A percentile compares a stretch with the other conserved stretches of the same genome.
Conservation (phyloP, 2,113 vertebrate species). For the Conger conger region DNA sequence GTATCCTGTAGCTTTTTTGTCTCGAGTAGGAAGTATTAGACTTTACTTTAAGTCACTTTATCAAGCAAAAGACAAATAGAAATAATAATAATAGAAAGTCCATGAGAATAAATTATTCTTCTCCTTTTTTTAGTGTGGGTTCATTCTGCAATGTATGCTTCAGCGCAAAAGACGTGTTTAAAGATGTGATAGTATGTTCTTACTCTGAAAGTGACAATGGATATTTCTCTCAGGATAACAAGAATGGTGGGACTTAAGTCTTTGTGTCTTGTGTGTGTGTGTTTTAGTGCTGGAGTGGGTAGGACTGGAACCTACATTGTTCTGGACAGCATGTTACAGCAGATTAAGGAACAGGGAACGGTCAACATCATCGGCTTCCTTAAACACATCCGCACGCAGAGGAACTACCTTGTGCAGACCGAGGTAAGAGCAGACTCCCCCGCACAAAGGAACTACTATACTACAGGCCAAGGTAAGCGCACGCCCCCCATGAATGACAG, state of each 20-base stretch:
- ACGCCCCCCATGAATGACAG: too few relatives aligned
- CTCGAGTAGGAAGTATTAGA: too few relatives aligned
- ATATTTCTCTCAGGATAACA: background rate
- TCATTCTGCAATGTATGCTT: background rate
- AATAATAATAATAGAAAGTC: too few relatives aligned
- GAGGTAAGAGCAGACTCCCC: slow-evolving; percentile 76
- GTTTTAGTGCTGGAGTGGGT: slow-evolving; percentile 87
- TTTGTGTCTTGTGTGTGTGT: slow-evolving; percentile 36
- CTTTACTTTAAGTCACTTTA: too few relatives aligned
- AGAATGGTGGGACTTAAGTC: background rate
- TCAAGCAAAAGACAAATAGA: too few relatives aligned
- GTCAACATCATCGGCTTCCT: slow-evolving; percentile 90
- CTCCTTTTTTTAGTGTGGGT: too few relatives aligned
- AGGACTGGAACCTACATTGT: slow-evolving; percentile 93
- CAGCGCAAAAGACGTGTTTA: background rate
- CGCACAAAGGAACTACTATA: background rate
- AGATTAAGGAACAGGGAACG: slow-evolving; percentile 80
- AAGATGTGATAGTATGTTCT: background rate
- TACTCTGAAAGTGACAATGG: background rate
- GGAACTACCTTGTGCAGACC: slow-evolving; percentile 94
- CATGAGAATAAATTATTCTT: too few relatives aligned
- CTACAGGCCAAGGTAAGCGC: too few relatives aligned
- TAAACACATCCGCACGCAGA: slow-evolving; percentile 93
- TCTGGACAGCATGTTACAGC: slow-evolving; percentile 93
- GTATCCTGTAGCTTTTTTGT: too few relatives aligned